phyloP scores from a whole-genome alignment of 2,888 invertebrate species.

The Cantharis flavilabris region DNA sequence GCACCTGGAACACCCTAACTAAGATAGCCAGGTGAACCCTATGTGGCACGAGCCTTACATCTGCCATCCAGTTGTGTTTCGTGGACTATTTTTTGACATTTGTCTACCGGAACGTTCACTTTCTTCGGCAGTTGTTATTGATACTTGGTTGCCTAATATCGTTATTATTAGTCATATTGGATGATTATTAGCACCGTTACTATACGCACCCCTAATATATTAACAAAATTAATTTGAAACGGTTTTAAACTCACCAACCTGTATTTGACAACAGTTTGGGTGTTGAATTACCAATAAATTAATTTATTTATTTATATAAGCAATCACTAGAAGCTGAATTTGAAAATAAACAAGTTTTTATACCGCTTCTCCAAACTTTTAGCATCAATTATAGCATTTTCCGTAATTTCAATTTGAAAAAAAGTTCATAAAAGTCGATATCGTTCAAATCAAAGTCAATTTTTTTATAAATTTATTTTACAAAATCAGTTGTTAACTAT shows the following conservation, averaged over 20 bases:
- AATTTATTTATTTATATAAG: neutral
- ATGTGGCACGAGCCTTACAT: slow-evolving; percentile 44
- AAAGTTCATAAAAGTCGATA: too few species aligned
- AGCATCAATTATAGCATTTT: neutral
- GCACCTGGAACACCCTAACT: slow-evolving; percentile 47
- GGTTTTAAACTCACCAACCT: neutral
- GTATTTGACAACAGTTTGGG: neutral
- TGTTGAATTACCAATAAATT: neutral
- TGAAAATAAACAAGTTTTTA: neutral
- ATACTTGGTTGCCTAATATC: slow-evolving; percentile 23
- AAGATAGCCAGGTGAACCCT: slow-evolving; percentile 47
- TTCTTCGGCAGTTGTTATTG: slow-evolving; percentile 32
- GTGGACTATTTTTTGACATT: slow-evolving; percentile 41
- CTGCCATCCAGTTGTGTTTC: slow-evolving; percentile 42
- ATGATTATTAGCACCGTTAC: neutral
- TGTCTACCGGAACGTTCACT: slow-evolving; percentile 37
- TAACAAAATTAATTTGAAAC: neutral
- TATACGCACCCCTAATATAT: neutral
- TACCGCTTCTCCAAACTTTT: neutral
- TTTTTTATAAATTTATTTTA: too few species aligned
- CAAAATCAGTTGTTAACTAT: too few species aligned
- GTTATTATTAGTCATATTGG: slow-evolving; percentile 6
- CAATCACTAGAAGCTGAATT: neutral
- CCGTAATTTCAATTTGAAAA: too few species aligned
- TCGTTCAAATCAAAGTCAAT: too few species aligned